A percentile compares a stretch with the other conserved stretches of the same genome.
Conservation (phyloP, 2,888 invertebrate species). For the Dynastes tityus region DNA sequence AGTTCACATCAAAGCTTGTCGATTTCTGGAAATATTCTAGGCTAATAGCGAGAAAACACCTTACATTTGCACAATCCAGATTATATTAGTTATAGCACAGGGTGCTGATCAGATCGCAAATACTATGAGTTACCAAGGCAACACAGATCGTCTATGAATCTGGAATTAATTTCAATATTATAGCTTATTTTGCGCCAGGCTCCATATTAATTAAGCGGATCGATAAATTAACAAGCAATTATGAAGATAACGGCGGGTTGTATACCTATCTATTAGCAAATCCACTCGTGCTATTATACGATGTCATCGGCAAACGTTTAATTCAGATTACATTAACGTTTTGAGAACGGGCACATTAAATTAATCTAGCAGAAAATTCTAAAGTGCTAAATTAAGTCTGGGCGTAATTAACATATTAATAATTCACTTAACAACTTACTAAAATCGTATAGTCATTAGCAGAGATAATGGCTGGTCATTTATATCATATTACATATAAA, state of each 20-base stretch:
- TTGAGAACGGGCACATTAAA: background rate
- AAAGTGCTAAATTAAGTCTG: constrained; percentile 18
- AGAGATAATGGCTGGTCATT: background rate
- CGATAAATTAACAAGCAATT: constrained; percentile 27
- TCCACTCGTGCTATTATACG: constrained; percentile 19
- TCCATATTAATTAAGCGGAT: constrained; percentile 11
- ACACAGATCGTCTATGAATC: background rate
- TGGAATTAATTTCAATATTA: constrained; percentile 7
- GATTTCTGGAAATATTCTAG: no score
- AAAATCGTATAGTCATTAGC: background rate
- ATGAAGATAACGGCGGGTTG: constrained; percentile 24
- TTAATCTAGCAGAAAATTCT: constrained; percentile 21
- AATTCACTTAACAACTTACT: background rate
- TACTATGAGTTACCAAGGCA: no score
- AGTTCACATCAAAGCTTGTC: no score
- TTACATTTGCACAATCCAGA: no score
- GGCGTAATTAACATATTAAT: background rate
- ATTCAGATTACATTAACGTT: constrained; percentile 23
- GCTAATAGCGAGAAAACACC: no score
- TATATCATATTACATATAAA: background rate
- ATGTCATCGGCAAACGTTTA: constrained; percentile 29
- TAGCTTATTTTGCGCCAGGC: background rate
- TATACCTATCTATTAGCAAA: constrained; percentile 25
- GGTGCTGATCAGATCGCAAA: no score
- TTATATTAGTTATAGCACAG: no score